Evolutionary conservation across 2,888 invertebrate genomes (phyloP).

Genomic region (Tetranychus piercei): DNA sequence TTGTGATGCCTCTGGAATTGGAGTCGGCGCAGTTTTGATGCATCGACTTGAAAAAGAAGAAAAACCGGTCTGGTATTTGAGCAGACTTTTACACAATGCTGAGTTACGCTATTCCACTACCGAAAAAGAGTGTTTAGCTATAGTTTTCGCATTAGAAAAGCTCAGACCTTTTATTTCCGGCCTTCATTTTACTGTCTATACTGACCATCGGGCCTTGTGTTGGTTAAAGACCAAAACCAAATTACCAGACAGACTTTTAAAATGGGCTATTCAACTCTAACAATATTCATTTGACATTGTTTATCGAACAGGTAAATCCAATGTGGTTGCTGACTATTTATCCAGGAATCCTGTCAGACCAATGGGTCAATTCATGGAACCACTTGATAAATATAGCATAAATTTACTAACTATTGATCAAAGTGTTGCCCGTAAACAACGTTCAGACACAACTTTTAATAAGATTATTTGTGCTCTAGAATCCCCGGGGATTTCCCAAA

Average conservation of each 20-base stretch:
- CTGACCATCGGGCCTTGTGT: not conserved
- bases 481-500: not conserved
- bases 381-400: too few species aligned
- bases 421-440: not conserved
- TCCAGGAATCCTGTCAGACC: not conserved
- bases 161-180: not conserved
- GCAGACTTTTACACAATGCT: constrained; percentile 22
- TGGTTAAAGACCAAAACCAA: not conserved
- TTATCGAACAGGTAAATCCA: not conserved
- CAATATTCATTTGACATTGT: not conserved
- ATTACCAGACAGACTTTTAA: not conserved
- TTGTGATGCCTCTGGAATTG: not conserved
- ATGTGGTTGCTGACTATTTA: not conserved
- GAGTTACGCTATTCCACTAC: constrained; percentile 25
- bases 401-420: too few species aligned
- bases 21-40: not conserved
- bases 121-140: constrained; percentile 25
- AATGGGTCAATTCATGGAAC: too few species aligned
- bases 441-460: not conserved
- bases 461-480: not conserved
- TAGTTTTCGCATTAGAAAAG: constrained; percentile 21
- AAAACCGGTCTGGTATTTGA: constrained; percentile 20
- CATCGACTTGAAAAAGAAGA: not conserved
- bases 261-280: not conserved
- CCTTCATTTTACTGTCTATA: not conserved